Conservation (phyloP, 2,888 invertebrate species). For the Ecdyonurus torrentis region DNA sequence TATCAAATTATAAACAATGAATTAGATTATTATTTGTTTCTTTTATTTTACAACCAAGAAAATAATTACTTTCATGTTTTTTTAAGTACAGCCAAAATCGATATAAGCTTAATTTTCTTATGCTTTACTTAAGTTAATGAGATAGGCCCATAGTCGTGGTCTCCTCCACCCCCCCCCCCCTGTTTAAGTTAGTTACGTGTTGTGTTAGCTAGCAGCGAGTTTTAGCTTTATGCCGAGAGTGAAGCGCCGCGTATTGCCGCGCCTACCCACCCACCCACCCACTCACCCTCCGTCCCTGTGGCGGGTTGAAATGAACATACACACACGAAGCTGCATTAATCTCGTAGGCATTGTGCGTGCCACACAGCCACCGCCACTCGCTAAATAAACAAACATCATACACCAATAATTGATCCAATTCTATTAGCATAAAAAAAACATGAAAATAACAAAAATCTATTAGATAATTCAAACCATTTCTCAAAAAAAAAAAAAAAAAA, state of each 20-base stretch:
- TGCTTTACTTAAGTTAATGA: neutral
- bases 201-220: too few relatives aligned
- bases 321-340: neutral
- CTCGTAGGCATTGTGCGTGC: neutral
- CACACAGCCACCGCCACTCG: neutral
- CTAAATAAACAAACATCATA: neutral
- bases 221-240: neutral
- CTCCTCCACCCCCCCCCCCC: neutral
- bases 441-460: too few relatives aligned
- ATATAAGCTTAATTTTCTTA: neutral
- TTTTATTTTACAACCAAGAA: neutral
- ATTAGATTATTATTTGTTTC: neutral
- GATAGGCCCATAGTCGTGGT: neutral
- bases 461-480: too few relatives aligned
- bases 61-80: neutral
- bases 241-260: neutral
- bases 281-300: neutral
- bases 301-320: neutral
- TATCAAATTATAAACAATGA: too few relatives aligned
- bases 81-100: neutral
- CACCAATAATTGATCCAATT: neutral
- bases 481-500: too few relatives aligned
- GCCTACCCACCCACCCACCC: neutral
- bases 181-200: too few relatives aligned
- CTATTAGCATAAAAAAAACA: too few relatives aligned